phyloP scores from a whole-genome alignment of 1,140 invertebrate species.

The Metaphire vulgaris region DNA sequence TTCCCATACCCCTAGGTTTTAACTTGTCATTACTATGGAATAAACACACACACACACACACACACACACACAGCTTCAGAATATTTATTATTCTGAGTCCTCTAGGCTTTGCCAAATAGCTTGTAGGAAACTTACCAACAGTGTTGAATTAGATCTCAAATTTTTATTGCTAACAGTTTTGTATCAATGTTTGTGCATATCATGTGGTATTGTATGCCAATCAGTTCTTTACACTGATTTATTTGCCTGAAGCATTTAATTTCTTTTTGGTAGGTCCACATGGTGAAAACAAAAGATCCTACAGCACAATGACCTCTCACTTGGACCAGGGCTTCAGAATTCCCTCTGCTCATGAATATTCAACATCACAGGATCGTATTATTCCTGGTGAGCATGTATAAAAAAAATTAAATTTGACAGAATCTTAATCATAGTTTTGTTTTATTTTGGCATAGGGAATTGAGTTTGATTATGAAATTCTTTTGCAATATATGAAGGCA shows the following conservation, averaged over 20 bases:
- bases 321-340: not conserved
- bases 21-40: too few species aligned
- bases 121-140: not conserved
- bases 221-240: not conserved
- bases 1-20: too few species aligned
- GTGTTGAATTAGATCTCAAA: too few species aligned
- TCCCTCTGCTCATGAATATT: conserved; percentile 9
- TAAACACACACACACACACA: too few species aligned
- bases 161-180: too few species aligned
- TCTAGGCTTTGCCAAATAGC: too few species aligned
- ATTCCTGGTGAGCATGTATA: conserved; percentile 24
- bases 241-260: not conserved
- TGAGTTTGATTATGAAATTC: not conserved
- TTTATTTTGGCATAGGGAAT: not conserved
- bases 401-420: not conserved
- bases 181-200: not conserved
- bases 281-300: not conserved
- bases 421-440: not conserved
- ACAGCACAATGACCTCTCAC: not conserved
- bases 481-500: not conserved
- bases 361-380: conserved; percentile 8
- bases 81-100: too few species aligned
- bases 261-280: not conserved
- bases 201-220: not conserved
- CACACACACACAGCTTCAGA: too few species aligned